These are phyloP conservation scores for Lates calcarifer DNA, from an alignment of 2,113 vertebrate genomes.

Conservation along the genomic window DNA sequence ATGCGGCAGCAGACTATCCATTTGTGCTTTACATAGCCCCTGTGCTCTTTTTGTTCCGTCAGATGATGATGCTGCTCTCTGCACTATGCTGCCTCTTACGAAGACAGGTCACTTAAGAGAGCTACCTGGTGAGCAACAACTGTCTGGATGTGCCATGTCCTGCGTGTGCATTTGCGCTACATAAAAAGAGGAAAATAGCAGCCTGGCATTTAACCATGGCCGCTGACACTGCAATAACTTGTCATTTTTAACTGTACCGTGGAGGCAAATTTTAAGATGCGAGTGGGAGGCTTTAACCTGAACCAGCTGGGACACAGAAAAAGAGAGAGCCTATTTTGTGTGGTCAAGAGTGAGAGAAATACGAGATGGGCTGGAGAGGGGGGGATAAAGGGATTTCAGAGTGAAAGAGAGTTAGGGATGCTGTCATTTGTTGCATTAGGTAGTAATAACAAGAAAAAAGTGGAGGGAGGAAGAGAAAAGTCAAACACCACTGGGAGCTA, in stretches of 20 bases:
- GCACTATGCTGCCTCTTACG: conserved; percentile 14
- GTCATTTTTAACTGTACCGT: conserved; percentile 53
- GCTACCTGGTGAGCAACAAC: conserved; percentile 18
- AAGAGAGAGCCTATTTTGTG: conserved; percentile 25
- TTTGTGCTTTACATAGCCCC: conserved; percentile 10
- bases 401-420: conserved; percentile 34
- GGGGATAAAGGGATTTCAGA: conserved; percentile 54
- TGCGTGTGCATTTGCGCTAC: conserved; percentile 17
- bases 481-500: conserved; percentile 2
- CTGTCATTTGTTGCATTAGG: conserved; percentile 43
- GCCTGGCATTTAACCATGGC: conserved; percentile 58
- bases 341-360: conserved; percentile 58
- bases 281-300: conserved; percentile 58
- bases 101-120: conserved; percentile 45
- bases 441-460: conserved; percentile 13
- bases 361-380: conserved; percentile 34
- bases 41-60: conserved; percentile 15
- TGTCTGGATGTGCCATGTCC: conserved; percentile 17
- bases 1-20: not conserved
- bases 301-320: conserved; percentile 42
- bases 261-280: conserved; percentile 49
- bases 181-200: no score
- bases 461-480: not conserved
- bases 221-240: conserved; percentile 52
- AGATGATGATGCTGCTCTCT: conserved; percentile 11